Conservation (phyloP, 1,140 invertebrate species). For the Cotesia typhae region DNA sequence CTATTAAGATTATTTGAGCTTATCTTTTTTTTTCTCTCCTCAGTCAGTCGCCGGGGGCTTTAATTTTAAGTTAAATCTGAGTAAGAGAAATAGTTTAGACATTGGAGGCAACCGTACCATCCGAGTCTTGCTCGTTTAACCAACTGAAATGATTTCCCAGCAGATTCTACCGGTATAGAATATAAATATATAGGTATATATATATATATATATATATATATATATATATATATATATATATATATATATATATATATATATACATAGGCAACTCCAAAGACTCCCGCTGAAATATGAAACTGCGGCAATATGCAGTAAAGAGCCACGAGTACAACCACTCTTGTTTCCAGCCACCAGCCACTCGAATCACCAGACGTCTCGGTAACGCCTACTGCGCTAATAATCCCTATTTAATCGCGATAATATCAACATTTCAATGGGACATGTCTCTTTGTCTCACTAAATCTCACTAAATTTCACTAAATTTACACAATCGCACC, state of each 20-base stretch:
- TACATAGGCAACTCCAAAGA: constrained; percentile 4
- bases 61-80: not conserved
- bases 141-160: constrained; percentile 37
- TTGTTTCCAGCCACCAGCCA: constrained; percentile 31
- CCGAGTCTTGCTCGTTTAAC: constrained; percentile 27
- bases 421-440: constrained; percentile 6
- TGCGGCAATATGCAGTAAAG: constrained; percentile 50
- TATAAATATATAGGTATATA: no score
- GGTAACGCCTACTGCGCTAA: constrained; percentile 37
- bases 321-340: constrained; percentile 42
- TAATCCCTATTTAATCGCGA: constrained; percentile 42
- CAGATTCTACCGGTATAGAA: constrained; percentile 1
- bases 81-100: not conserved
- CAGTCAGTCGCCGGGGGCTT: not conserved
- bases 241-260: no score
- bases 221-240: no score
- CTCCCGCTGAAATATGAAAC: constrained; percentile 45
- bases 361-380: constrained; percentile 6
- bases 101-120: constrained; percentile 7
- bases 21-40: not conserved
- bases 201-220: no score
- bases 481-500: constrained; percentile 1
- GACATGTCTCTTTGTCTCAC: constrained; percentile 12
- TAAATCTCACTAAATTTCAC: constrained; percentile 11
- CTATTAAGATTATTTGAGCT: not conserved